Conservation (phyloP, 2,888 invertebrate genomes). For the Tetragnatha montana region DNA sequence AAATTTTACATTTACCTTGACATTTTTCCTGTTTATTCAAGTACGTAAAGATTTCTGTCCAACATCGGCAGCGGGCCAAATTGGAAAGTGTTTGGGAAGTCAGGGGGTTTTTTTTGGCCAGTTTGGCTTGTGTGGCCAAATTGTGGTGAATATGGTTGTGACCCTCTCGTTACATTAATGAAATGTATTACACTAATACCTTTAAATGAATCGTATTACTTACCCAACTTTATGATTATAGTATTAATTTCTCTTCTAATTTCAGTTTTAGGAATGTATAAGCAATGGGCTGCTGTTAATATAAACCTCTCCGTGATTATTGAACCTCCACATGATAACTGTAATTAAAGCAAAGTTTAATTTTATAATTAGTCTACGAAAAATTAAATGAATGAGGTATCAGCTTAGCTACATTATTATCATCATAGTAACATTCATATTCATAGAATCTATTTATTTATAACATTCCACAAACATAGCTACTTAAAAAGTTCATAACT, state of each 20-base stretch:
- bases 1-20: no score
- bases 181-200: no score
- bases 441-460: background rate
- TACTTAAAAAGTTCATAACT: no score
- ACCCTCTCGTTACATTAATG: no score
- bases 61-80: background rate
- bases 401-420: no score
- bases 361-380: background rate
- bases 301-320: constrained; percentile 51
- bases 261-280: constrained; percentile 6
- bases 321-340: constrained; percentile 64
- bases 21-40: no score
- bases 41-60: background rate
- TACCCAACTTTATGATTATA: constrained; percentile 60
- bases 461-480: background rate
- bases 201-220: background rate
- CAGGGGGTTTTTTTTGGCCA: no score
- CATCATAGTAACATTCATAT: background rate
- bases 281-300: constrained; percentile 68
- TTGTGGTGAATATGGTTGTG: no score
- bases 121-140: no score
- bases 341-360: background rate
- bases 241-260: background rate
- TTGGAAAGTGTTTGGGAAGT: no score
- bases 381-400: background rate